Evolutionary conservation across 1,140 invertebrate species (phyloP).

Genomic region (Forficula auricularia): DNA sequence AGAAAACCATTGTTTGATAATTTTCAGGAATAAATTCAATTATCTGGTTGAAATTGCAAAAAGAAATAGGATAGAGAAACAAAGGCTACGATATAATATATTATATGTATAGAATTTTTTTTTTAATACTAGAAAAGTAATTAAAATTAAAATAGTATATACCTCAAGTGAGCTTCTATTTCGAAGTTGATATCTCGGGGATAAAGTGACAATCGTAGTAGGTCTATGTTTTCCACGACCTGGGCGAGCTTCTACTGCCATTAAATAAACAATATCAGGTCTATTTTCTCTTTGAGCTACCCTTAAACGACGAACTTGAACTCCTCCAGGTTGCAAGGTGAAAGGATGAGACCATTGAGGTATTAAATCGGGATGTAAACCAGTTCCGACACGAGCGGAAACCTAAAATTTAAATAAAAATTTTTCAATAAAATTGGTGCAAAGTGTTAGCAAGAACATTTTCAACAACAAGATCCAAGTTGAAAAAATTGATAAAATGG

Average conservation of each 20-base stretch:
- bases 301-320: constrained; percentile 39
- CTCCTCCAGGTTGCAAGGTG: constrained; percentile 27
- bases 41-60: too few relatives aligned
- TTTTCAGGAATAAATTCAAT: too few relatives aligned
- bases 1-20: too few relatives aligned
- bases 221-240: constrained; percentile 74
- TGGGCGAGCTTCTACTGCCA: constrained; percentile 73
- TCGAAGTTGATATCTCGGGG: constrained; percentile 81
- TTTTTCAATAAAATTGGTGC: too few relatives aligned
- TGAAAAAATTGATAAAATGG: too few relatives aligned
- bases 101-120: too few relatives aligned
- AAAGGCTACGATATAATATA: too few relatives aligned
- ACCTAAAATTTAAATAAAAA: too few relatives aligned
- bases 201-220: constrained; percentile 82
- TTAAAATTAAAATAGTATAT: constrained; percentile 6
- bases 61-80: too few relatives aligned
- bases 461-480: too few relatives aligned
- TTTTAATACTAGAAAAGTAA: too few relatives aligned
- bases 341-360: constrained; percentile 28
- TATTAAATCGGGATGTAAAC: constrained; percentile 39
- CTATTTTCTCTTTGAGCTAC: constrained; percentile 40
- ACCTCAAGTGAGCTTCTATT: constrained; percentile 38
- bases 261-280: constrained; percentile 52
- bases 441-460: too few relatives aligned
- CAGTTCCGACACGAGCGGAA: constrained; percentile 50